phyloP scores from a whole-genome alignment of 2,113 vertebrate genomes.

The Alaudala cheleensis region DNA sequence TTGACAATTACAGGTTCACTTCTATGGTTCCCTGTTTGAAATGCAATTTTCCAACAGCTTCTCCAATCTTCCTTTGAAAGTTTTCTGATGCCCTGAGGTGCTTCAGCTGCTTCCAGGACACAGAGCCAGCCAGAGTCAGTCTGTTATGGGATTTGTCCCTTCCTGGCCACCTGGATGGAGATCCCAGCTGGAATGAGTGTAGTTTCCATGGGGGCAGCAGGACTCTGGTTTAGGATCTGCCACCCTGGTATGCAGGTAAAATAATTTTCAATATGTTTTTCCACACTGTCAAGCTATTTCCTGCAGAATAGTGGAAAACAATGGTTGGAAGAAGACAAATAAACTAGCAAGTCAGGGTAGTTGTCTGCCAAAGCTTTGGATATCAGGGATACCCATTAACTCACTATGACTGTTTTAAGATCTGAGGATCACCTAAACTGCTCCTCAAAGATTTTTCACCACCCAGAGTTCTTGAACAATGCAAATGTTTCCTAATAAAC shows the following conservation, averaged over 20 bases:
- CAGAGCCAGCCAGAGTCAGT: neutral
- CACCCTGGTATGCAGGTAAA: neutral
- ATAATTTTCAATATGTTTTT: neutral
- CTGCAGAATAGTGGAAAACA: neutral
- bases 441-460: neutral
- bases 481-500: neutral
- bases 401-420: neutral
- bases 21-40: neutral
- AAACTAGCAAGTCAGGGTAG: neutral
- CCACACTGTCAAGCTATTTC: neutral
- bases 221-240: neutral
- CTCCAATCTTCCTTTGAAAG: neutral
- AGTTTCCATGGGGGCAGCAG: neutral
- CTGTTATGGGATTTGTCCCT: accelerated
- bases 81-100: neutral
- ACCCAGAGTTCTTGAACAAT: neutral
- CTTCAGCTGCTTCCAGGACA: neutral
- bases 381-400: neutral
- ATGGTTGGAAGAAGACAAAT: neutral
- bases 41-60: neutral
- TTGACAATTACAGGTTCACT: neutral
- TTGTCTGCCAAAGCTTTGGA: neutral
- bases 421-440: neutral
- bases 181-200: neutral
- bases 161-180: neutral